Base-by-base conservation (phyloP, 2,113 vertebrate species). In the Sorex araneus region DNA sequence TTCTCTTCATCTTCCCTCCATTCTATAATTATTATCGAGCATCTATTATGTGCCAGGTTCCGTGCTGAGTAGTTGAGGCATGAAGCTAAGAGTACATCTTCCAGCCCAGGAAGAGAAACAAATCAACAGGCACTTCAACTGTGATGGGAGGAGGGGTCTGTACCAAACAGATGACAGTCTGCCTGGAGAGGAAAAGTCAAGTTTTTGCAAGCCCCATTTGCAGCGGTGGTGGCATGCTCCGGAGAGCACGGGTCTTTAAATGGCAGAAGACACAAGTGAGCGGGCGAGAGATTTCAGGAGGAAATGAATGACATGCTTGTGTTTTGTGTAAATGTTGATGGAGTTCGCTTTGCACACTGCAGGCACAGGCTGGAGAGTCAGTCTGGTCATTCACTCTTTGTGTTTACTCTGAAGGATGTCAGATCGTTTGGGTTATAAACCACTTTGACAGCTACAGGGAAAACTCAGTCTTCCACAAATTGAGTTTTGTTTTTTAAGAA, bases 391-490 rank as follows among this genome's bases (percentile, higher is more conserved):
- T 91, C 60, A 34, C 84, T 93, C 73, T 87, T 82, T 97, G 79
- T 84, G 67, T 90, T 94, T 95, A 90, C 84, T 79, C 89, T 87
- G 81, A 92, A 90, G 57, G 66, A 83, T 80, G 40, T 91, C 70
- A 79, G 82, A 83, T 89, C 66, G 81, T 95, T 84, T 96, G 75
- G 74, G 64, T 86, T 40, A 85, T 93, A 94, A 90, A 92, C 79
- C 91, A 90, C 40, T 74, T 18, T 90, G 85, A 84, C 66, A 77
- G 79, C 54, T 73, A 84, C 92, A 63, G 69, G 87, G 89, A 93
- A 90, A 96, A 86, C 32, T 90, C 75, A 54, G 75, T 74, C 71
- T 77, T 94, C 47, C 73, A 87, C 57, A 93, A 84, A 91, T 27
- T 91, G n/a, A 87, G 47, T 94, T 60, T 85, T 93, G 87, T 60